Base-by-base conservation (phyloP, 1,140 invertebrate genomes). In the Aphaenogaster ashmeadi region DNA sequence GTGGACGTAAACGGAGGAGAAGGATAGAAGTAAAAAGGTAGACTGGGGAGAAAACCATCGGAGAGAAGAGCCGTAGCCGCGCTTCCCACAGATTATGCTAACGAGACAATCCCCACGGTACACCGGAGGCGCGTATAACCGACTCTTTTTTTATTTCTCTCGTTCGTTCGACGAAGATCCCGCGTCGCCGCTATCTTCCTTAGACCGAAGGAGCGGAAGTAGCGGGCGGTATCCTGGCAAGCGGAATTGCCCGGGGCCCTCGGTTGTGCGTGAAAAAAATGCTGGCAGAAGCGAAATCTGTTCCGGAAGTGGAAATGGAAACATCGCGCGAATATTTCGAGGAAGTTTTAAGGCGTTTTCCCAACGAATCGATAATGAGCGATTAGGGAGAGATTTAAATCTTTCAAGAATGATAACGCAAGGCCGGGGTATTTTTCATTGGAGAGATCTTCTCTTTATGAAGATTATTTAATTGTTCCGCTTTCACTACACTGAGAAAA, bases 71-170 rank as follows among this genome's bases (percentile, higher is more conserved):
- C 92, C 81, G 88, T 89, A 91, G 87, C 89, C 88, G 38, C 52
- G 41, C 90, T 91, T 93, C 81, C 78, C 54, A 71, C 86, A 91
- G 91, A 94, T 94, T 94, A 93, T 94, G 94, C 90, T 94, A 94
- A 94, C 92, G 92, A 94, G 92, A 90, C 90, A 90, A 94, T 89
- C 91, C 85, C 88, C 72, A 62, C 54, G 88, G 91, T 88, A 87
- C 77, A 79, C 64, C 79, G 54, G 77, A 81, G 58, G 69, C 56
- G 66, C 80, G 75, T 85, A 81, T 87, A 88, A 85, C 87, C 86
- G 79, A 90, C 88, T 79, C 79, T 60, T 78, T 79, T 72, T 87
- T 89, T 92, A 89, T 92, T 92, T 92, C 88, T 90, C 88, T 71
- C 58, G 74, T 87, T 80, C 75, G 15, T 87, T 80, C 67, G 15